A percentile compares a stretch with the other conserved stretches of the same genome.
phyloP scores from a whole-genome alignment of 2,888 invertebrate genomes.

The Hypsopygia costalis region DNA sequence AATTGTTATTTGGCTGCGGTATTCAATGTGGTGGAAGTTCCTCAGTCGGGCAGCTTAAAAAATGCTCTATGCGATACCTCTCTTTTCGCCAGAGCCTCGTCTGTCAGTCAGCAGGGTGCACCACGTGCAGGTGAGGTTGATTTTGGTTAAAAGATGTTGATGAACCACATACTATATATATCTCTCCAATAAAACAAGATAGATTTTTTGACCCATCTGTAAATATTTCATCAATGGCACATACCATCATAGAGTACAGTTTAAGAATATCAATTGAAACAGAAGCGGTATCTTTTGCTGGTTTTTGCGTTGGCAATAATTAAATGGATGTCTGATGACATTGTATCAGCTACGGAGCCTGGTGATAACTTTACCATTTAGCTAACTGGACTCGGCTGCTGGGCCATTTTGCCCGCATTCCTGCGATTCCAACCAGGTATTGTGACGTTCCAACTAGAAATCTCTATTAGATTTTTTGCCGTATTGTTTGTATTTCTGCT shows the following conservation, averaged over 20 bases:
- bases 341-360: conserved; percentile 16
- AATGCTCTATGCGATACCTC: too few relatives aligned
- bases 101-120: too few relatives aligned
- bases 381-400: conserved; percentile 21
- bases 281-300: conserved; percentile 26
- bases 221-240: neutral
- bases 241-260: conserved; percentile 4
- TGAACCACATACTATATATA: too few relatives aligned
- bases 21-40: too few relatives aligned
- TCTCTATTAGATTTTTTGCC: conserved; percentile 1
- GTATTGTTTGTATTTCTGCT: too few relatives aligned
- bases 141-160: too few relatives aligned
- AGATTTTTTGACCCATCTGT: neutral
- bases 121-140: too few relatives aligned
- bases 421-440: neutral
- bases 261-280: conserved; percentile 25
- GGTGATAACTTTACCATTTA: conserved; percentile 46
- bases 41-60: neutral
- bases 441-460: conserved; percentile 1
- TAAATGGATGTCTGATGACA: conserved; percentile 28
- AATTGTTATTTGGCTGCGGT: too few relatives aligned
- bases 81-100: too few relatives aligned
- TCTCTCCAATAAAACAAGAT: too few relatives aligned
- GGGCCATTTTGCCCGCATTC: conserved; percentile 7
- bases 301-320: conserved; percentile 29